phyloP scores from a whole-genome alignment of 2,888 invertebrate species.

The Macaria notata region DNA sequence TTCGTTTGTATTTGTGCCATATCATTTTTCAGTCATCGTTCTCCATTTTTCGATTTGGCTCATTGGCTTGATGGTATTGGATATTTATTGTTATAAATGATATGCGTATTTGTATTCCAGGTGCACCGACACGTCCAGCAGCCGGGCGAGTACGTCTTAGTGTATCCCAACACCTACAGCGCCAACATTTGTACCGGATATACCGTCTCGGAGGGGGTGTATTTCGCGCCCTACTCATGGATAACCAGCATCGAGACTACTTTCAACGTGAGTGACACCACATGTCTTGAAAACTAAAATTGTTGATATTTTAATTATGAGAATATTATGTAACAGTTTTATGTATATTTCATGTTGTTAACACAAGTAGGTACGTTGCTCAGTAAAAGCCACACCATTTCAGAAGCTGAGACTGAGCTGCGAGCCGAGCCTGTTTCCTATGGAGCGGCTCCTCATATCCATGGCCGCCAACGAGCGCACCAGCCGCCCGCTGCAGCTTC shows the following conservation, averaged over 20 bases:
- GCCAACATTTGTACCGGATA: slow-evolving; percentile 94
- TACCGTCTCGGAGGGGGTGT: slow-evolving; percentile 95
- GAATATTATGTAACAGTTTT: background rate
- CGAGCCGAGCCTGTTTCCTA: slow-evolving; percentile 95
- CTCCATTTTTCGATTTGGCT: no score
- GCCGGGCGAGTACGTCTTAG: slow-evolving; percentile 94
- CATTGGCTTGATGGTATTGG: no score
- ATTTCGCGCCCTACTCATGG: slow-evolving; percentile 93
- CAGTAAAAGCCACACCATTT: background rate
- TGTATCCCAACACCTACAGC: slow-evolving; percentile 93
- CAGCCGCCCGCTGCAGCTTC: slow-evolving; percentile 84
- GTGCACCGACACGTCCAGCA: slow-evolving; percentile 91
- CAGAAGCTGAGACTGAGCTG: slow-evolving; percentile 91
- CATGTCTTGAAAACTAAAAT: background rate
- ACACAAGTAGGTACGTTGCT: background rate
- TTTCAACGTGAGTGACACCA: slow-evolving; percentile 82
- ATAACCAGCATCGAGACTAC: slow-evolving; percentile 86
- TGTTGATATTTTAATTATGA: background rate
- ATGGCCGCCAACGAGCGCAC: slow-evolving; percentile 87
- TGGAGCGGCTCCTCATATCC: slow-evolving; percentile 90
- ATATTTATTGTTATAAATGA: slow-evolving; percentile 62
- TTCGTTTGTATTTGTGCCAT: no score
- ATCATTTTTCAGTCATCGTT: no score
- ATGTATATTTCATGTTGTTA: background rate
- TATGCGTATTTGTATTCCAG: slow-evolving; percentile 89